Base-by-base conservation (phyloP, 2,113 vertebrate species). In the Lepus americanus region DNA sequence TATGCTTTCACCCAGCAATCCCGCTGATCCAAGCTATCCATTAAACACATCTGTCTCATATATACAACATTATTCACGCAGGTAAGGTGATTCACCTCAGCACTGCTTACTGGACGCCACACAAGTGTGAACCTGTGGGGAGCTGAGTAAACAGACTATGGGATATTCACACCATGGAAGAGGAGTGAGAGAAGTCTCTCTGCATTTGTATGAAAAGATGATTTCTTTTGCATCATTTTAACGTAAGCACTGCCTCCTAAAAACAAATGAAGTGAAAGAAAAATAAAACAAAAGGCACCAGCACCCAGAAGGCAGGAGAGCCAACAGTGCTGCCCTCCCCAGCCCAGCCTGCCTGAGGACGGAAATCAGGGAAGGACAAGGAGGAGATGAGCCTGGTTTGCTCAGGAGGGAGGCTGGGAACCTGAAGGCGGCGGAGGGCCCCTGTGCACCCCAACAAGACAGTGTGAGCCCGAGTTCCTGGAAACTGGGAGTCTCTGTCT, bases 1-100 rank as follows among this genome's bases (percentile, higher is more conserved):
- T 39, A 85, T 12, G 16, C 22, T 94, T 87, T 83, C 36, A 51
- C 16, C 27, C 64, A 95, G 31, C 20, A 92, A 87, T 87, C 51
- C 14, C 44, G 67, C 85, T 87, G 59, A 55, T 29, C 77, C 81
- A 76, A 69, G 17, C 2, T 72, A 82, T n/a, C 64, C 55, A 78
- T 14, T 5, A 72, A 7, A 13, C 55, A 22, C 12, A 77, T 14
- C 13, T 64, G 59, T 11, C 6, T 59, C 61, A 89, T 29, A 76
- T 81, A 61, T 39, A 64, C 49, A 90, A 78, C 85, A 81, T 8
- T 79, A 44, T 2, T 81, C 4, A 66, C 6, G 59, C 5, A 49
- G 0, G 44, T 5, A 36, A 3, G 7, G 55, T 17, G 55, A 76
- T 59, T 64, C 63, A 73, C 12, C 72, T 14, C 3, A 85, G n/a